Evolutionary conservation across 1,140 invertebrate species (phyloP), one percentile per base, ranked within the genome.

Genomic region (Drosophila subpulchrella): DNA sequence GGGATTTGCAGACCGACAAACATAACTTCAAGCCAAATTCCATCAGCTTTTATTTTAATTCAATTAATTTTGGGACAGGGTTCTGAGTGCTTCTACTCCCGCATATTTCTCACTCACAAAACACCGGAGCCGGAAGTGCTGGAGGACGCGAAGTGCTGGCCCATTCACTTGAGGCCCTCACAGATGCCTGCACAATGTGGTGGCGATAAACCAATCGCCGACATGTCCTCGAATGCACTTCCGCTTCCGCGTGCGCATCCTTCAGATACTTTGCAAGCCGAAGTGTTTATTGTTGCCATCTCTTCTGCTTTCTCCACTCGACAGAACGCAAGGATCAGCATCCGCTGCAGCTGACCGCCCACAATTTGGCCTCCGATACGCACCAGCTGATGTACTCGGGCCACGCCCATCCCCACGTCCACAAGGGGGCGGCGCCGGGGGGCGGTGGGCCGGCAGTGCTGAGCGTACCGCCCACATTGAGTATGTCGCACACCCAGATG

Each of bases 301-400:
- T 54, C 50, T 46, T 36, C 34, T 41, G 27, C 15, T 34, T 56
- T 53, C 47, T 50, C 32, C 30, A 15, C 30, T 11, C 41, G 32
- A 2, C 60, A 91, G 90, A 91, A 48, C 90, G 85, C 41, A 91
- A 91, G 70, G 90, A 91, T 63, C 90, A 91, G 66, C 89, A 91
- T 75, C 80, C 82, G 15, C 41, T 91, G 56, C 85, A 91, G 58
- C 51, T 91, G 48, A 81, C 85, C 27, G 86, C 81, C 24, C 90
- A 91, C 54, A 83, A 91, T 44, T 50, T 91, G 68, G 82, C 75
- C 56, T 78, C 81, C 27, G 90, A 90, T 44, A 90, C 75, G 39
- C 78, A 90, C 68, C 79, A 83, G 39, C 51, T 81, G 41, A 71
- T 72, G 50, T 83, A 91, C 41, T 58, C 59, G 4, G 47, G 72